Percentiles rank a stretch among this genome's conserved stretches.
Evolutionary conservation across 2,797 vertebrate genomes (phyloP).

Genomic region (Rhabdophis nuchalis): DNA sequence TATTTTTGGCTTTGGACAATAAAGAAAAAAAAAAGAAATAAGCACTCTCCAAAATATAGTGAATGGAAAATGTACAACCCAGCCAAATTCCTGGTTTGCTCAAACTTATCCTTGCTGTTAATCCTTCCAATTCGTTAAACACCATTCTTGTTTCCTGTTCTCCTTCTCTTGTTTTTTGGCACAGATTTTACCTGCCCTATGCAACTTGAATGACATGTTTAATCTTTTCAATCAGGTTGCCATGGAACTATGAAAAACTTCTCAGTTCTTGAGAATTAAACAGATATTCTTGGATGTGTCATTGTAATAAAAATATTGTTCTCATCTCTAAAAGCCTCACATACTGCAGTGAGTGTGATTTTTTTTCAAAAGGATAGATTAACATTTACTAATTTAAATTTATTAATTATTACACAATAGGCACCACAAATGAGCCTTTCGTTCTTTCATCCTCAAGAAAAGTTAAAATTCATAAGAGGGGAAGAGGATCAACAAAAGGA

Average conservation of each 20-base stretch:
- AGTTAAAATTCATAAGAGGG: neutral
- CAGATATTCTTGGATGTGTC: slow-evolving; percentile 54
- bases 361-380: neutral
- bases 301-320: slow-evolving; percentile 10
- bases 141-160: neutral
- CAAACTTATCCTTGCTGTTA: neutral
- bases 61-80: neutral
- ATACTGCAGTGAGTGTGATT: rapidly evolving
- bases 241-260: slow-evolving; percentile 60
- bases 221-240: slow-evolving; percentile 53
- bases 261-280: slow-evolving; percentile 42
- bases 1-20: neutral
- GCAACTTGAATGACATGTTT: slow-evolving; percentile 19
- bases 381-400: slow-evolving; percentile 22
- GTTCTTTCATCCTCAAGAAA: slow-evolving; percentile 48
- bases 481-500: slow-evolving; percentile 1
- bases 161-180: slow-evolving; percentile 34
- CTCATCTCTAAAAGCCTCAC: neutral
- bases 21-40: neutral
- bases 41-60: slow-evolving; percentile 6
- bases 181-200: slow-evolving; percentile 47
- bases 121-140: neutral
- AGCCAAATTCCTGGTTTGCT: slow-evolving; percentile 14
- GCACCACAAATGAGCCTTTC: neutral
- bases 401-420: slow-evolving; percentile 35